Percentiles rank a stretch among this genome's conserved stretches.
These are phyloP conservation scores for Peromyscus attwateri DNA, from an alignment of 2,797 vertebrate genomes.

Conservation along the genomic window DNA sequence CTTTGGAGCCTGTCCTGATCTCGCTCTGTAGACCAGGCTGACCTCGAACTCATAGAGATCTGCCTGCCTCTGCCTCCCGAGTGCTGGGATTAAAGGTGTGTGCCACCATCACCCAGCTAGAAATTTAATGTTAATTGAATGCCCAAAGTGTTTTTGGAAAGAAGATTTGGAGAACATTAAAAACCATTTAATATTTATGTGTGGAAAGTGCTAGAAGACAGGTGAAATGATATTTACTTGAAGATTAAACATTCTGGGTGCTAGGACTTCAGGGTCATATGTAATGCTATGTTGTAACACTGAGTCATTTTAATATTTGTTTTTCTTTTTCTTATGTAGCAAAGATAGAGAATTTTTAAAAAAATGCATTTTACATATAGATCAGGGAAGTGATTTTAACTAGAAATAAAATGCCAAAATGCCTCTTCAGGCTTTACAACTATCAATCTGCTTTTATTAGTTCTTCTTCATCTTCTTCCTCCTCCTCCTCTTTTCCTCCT, in stretches of 20 bases:
- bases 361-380: conserved; percentile 17
- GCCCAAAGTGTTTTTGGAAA: background rate
- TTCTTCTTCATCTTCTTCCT: background rate
- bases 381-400: background rate
- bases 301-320: background rate
- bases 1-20: too few relatives aligned
- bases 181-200: conserved; percentile 11
- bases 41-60: too few relatives aligned
- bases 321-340: background rate
- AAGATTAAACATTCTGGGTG: background rate
- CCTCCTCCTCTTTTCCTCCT: background rate
- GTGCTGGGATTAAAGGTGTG: too few relatives aligned
- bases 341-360: conserved; percentile 3
- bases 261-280: background rate
- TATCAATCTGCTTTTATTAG: background rate
- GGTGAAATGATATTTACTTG: background rate
- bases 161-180: background rate
- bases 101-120: background rate
- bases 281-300: background rate
- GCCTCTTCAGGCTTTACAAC: background rate
- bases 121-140: background rate
- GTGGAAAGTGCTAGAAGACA: conserved; percentile 11
- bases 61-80: too few relatives aligned
- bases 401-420: conserved; percentile 11
- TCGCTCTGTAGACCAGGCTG: too few relatives aligned